Percentiles rank a stretch among this genome's conserved stretches.
phyloP scores from a whole-genome alignment of 2,797 vertebrate species.

The Microctenopoma steveboyesi region DNA sequence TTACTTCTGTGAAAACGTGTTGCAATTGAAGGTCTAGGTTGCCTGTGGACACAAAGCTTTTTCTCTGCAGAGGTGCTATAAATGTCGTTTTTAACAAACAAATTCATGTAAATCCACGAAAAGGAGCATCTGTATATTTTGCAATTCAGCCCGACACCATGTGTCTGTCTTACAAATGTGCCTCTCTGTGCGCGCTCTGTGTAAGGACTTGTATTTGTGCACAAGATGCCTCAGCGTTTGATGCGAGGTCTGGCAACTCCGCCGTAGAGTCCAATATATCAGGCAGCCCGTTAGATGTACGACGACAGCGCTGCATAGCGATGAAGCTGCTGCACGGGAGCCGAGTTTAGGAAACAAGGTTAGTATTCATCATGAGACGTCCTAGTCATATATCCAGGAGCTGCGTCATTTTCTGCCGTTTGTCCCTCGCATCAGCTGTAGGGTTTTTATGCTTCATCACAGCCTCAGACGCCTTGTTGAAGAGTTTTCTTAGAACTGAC shows the following conservation, averaged over 20 bases:
- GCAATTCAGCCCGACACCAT: conserved; percentile 37
- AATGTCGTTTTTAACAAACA: conserved; percentile 23
- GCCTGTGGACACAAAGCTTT: neutral
- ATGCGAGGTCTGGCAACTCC: conserved; percentile 38
- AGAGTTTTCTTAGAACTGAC: conserved; percentile 18
- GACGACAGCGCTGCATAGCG: conserved; percentile 63
- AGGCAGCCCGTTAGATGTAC: conserved; percentile 51
- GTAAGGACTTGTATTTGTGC: conserved; percentile 44
- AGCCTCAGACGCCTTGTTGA: conserved; percentile 23
- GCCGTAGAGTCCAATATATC: conserved; percentile 53
- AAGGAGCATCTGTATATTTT: conserved; percentile 37
- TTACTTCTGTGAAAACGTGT: conserved; percentile 41
- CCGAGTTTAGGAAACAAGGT: conserved; percentile 61
- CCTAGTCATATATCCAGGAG: conserved; percentile 24
- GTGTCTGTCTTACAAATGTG: conserved; percentile 38
- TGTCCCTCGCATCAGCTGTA: conserved; percentile 12
- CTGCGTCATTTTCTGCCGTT: conserved; percentile 35
- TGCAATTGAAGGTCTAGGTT: conserved; percentile 25
- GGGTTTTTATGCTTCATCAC: conserved; percentile 38
- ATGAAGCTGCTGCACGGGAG: conserved; percentile 57
- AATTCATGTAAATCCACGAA: conserved; percentile 32
- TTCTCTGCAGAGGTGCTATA: neutral
- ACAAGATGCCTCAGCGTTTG: conserved; percentile 22
- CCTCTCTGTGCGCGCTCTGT: neutral
- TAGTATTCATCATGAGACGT: conserved; percentile 58